These are phyloP conservation scores for Rhimphoctona megacephalus DNA, from an alignment of 2,888 invertebrate species.

Conservation along the genomic window DNA sequence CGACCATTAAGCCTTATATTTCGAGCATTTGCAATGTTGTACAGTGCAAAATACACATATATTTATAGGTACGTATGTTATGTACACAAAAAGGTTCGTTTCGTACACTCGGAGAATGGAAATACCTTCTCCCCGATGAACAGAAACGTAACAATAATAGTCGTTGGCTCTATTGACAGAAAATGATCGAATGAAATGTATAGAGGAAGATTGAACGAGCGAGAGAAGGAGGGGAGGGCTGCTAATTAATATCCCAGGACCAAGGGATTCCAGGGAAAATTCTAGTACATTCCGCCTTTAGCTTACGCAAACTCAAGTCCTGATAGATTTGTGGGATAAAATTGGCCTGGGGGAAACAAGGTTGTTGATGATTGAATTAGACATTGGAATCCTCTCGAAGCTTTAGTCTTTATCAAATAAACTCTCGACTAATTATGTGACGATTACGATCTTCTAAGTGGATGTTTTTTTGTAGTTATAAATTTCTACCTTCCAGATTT, in stretches of 20 bases:
- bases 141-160: constrained; percentile 68
- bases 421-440: not conserved
- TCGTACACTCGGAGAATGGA: constrained; percentile 26
- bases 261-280: constrained; percentile 32
- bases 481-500: not conserved
- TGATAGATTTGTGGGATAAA: not conserved
- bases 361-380: constrained; percentile 35
- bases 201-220: not conserved
- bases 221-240: not conserved
- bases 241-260: constrained; percentile 65
- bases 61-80: not conserved
- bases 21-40: constrained; percentile 13
- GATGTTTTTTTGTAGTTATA: not conserved
- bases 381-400: not conserved
- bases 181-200: not conserved
- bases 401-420: too few species aligned
- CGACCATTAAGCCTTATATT: constrained; percentile 33
- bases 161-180: constrained; percentile 8
- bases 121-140: constrained; percentile 54
- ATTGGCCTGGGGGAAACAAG: not conserved
- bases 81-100: not conserved
- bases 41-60: constrained; percentile 10
- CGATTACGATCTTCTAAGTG: not conserved
- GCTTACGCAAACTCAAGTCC: not conserved
- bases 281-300: constrained; percentile 13